Evolutionary conservation across 1,140 invertebrate genomes (phyloP), one percentile per base, ranked within the genome.

Genomic region (Drosophila simulans): DNA sequence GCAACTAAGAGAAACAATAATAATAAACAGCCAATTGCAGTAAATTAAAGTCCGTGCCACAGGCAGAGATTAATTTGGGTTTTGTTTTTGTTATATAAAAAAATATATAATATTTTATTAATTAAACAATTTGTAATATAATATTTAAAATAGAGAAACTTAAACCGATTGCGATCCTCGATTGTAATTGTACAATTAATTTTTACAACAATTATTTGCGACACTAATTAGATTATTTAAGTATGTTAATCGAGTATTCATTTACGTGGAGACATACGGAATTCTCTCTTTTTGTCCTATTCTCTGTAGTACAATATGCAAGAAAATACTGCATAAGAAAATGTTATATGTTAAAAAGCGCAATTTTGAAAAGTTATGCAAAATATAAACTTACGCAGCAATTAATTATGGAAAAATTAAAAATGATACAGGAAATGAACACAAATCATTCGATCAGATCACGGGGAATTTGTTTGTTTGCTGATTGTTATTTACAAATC

Each of bases 321-420:
- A 89, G 84, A 89, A 89, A 89, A 89, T 90, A 89, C 80, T 80
- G 84, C 84, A 89, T 89, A 69, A 52, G 62, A 62, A 64, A 46
- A 48, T 71, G 25, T 66, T 71, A 27, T 53, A 43, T 45, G 56
- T 64, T 69, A 46, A 70, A 8, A 69, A 71, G 52, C 53, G 53
- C 35, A 49, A 40, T 58, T 70, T 78, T 15, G 15, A 43, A 49
- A 55, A 51, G 46, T 52, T 55, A 46, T 15, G 56, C 65, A 70
- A 77, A 78, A 63, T 66, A 57, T 64, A 77, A 77, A 53, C 62
- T 56, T 57, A 65, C 72, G 62, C 75, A 45, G 64, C 45, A 57
- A 70, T 64, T 66, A 57, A 54, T 56, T 75, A 71, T 59, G 68
- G 17, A 54, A 53, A 60, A 84, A 83, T 68, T 86, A 71, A 71